phyloP scores from a whole-genome alignment of 2,113 vertebrate genomes.

The Myodes glareolus region DNA sequence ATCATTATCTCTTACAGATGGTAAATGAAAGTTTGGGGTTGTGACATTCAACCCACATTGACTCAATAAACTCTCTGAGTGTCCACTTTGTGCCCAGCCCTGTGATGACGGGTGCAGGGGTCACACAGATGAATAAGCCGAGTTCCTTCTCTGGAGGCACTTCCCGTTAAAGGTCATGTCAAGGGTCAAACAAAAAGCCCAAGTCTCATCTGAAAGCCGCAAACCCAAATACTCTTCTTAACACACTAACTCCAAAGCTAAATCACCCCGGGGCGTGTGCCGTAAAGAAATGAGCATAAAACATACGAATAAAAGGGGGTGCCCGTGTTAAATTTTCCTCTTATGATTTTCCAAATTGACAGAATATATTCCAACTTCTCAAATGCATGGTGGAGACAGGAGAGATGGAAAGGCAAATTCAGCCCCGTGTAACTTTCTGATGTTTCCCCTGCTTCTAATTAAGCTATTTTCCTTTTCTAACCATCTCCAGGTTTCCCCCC shows the following conservation, averaged over 20 bases:
- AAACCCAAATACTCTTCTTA: slow-evolving; percentile 49
- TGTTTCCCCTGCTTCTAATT: slow-evolving; percentile 68
- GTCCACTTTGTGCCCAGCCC: slow-evolving; percentile 42
- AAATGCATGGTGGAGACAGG: neutral
- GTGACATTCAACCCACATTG: slow-evolving; percentile 64
- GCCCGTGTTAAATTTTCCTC: neutral
- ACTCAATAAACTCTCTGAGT: slow-evolving; percentile 65
- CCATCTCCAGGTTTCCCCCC: slow-evolving; percentile 35
- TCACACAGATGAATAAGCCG: slow-evolving; percentile 61
- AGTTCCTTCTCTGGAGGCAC: slow-evolving; percentile 59
- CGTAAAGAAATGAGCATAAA: slow-evolving; percentile 6
- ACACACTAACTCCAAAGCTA: slow-evolving; percentile 30
- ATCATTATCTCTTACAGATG: slow-evolving; percentile 68
- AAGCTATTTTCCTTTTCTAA: slow-evolving; percentile 64
- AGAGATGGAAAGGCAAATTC: neutral
- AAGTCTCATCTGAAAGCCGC: slow-evolving; percentile 59
- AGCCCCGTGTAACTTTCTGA: slow-evolving; percentile 35
- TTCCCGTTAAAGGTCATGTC: slow-evolving; percentile 59
- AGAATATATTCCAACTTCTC: neutral
- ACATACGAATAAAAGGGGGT: neutral
- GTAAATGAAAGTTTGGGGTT: slow-evolving; percentile 66
- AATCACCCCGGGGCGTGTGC: slow-evolving; percentile 37
- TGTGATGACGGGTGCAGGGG: slow-evolving; percentile 49
- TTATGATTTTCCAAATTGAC: neutral
- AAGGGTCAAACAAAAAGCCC: slow-evolving; percentile 59